phyloP scores from a whole-genome alignment of 2,888 invertebrate species.

The Patella pellucida region DNA sequence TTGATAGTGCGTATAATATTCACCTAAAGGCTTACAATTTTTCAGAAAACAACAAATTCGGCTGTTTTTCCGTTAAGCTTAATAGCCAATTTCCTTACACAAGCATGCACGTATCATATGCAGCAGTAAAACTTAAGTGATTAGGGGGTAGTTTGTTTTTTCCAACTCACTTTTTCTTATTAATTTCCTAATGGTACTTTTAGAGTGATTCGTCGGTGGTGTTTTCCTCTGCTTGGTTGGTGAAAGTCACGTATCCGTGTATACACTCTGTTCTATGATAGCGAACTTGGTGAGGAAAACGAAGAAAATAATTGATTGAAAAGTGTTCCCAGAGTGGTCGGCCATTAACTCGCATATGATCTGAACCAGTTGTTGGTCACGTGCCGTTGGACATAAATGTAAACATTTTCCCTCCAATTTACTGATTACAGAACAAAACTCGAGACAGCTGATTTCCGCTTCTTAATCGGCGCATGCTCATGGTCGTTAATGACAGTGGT shows the following conservation, averaged over 20 bases:
- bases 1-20: no score
- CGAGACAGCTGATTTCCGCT: slow-evolving; percentile 5
- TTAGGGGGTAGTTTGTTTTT: no score
- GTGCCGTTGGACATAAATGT: background rate
- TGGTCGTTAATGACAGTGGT: background rate
- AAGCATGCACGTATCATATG: no score
- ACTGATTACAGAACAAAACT: slow-evolving; percentile 10
- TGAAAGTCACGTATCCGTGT: background rate
- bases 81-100: no score
- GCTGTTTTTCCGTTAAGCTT: no score
- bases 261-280: background rate
- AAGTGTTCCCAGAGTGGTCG: background rate
- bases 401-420: slow-evolving; percentile 10
- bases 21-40: no score
- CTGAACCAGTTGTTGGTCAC: background rate
- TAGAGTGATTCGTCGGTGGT: no score
- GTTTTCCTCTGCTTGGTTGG: background rate
- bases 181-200: no score
- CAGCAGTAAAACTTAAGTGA: no score
- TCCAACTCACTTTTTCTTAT: no score
- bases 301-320: slow-evolving; percentile 5
- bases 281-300: background rate
- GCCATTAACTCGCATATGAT: background rate
- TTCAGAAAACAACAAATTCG: no score
- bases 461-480: slow-evolving; percentile 9